Evolutionary conservation across 2,113 vertebrate species (phyloP), one percentile per base, ranked within the genome.

Genomic region (Gasterosteus aculeatus): DNA sequence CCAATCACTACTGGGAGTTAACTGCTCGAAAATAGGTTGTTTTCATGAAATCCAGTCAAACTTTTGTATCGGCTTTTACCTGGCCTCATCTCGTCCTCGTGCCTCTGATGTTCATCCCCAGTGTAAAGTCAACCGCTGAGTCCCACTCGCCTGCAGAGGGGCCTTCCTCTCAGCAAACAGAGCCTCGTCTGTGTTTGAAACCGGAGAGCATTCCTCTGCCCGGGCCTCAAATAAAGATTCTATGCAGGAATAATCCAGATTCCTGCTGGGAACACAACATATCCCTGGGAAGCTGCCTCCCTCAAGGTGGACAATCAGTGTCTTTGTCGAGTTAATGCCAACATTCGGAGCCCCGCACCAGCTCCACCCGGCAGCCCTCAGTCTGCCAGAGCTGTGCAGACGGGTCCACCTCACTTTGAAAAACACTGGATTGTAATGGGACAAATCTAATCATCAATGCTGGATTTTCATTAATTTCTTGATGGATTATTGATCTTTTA

Each of bases 301-400:
- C 59, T 77, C 70, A 68, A 88, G 80, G 89, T 89, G 90, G 85
- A 92, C 91, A 92, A 90, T 91, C 86, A 31, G 74, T 56, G 84
- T 89, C 91, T 91, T 92, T 92, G 91, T 92, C 80, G 69, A 66
- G 68, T 56, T 9, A 70, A 63, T 82, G 84, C 85, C 85, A 83
- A 19, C 66, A 72, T 75, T n/a, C 75, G 41, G 57, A 80, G 61
- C 41, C 18, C 29, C 35, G 16, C 53, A 61, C 72, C 74, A 31
- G 68, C 22, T 72, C 51, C 60, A 51, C n/a, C 19, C 31, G 0
- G n/a, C 39, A 61, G 49, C 29, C 46, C 54, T 75, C 81, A 54
- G 49, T 82, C 81, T 69, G 75, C 54, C 15, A 18, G 63, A 58
- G 65, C 49, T 14, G 57, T 22, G 59, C 29, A 46, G 57, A 67